Conservation (phyloP, 2,113 vertebrate genomes). For the Myanophis thanlyinensis region DNA sequence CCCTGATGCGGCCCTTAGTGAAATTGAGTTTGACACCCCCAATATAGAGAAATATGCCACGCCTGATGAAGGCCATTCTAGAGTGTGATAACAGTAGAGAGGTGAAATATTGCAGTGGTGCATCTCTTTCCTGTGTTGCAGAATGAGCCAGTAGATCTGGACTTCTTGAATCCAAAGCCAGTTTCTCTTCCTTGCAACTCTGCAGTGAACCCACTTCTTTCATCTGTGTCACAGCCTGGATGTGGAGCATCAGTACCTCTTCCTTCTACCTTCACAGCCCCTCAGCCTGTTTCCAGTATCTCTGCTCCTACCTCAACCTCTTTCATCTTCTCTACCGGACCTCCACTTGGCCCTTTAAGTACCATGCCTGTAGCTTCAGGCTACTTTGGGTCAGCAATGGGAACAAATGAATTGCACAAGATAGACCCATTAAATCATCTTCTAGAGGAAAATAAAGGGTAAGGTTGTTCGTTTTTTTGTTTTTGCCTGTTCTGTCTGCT, state of each 20-base stretch:
- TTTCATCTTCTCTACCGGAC: conserved; percentile 60
- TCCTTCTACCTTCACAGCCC: conserved; percentile 56
- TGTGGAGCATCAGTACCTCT: conserved; percentile 46
- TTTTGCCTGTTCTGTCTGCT: conserved; percentile 9
- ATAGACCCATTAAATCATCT: conserved; percentile 71
- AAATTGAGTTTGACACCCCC: too few species aligned
- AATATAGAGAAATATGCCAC: background rate
- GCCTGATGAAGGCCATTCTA: background rate
- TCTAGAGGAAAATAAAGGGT: conserved; percentile 75
- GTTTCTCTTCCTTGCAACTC: conserved; percentile 53
- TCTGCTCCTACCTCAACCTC: conserved; percentile 49
- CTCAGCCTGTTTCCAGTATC: conserved; percentile 48
- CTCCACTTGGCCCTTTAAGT: conserved; percentile 45
- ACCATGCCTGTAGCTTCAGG: conserved; percentile 48
- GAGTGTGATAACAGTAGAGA: background rate
- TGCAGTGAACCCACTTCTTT: conserved; percentile 54
- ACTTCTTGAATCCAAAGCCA: conserved; percentile 71
- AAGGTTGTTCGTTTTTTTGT: background rate
- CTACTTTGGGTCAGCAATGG: conserved; percentile 38
- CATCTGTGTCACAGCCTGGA: conserved; percentile 31
- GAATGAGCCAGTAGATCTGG: conserved; percentile 71
- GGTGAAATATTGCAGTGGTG: background rate
- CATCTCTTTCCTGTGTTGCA: conserved; percentile 43
- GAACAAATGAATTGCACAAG: conserved; percentile 49
- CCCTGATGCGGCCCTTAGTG: too few species aligned